These are phyloP conservation scores for Icerya purchasi DNA, from an alignment of 2,888 invertebrate species.

Conservation along the genomic window DNA sequence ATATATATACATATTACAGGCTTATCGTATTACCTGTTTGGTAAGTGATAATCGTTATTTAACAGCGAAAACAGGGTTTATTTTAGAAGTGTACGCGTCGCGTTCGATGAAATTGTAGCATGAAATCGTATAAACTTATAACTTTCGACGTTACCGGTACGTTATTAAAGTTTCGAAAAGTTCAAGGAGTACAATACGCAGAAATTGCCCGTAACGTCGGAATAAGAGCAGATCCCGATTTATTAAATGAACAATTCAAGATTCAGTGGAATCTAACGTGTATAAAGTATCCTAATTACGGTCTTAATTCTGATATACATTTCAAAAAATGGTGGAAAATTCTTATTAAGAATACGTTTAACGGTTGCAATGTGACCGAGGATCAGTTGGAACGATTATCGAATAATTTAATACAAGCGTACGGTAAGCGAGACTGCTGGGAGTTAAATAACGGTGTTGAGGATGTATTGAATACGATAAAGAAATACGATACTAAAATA, in stretches of 20 bases:
- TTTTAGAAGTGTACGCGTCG: too few species aligned
- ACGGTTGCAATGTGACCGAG: slow-evolving; percentile 20
- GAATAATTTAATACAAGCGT: slow-evolving; percentile 37
- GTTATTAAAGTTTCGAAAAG: slow-evolving; percentile 42
- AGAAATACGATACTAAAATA: slow-evolving; percentile 28
- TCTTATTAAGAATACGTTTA: slow-evolving; percentile 26
- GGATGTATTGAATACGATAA: slow-evolving; percentile 39
- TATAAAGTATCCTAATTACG: slow-evolving; percentile 57
- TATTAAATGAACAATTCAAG: slow-evolving; percentile 43
- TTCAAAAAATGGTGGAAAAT: slow-evolving; percentile 67
- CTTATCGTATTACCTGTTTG: too few species aligned
- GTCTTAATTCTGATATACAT: slow-evolving; percentile 38
- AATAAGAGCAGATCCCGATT: slow-evolving; percentile 35
- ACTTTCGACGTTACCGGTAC: slow-evolving; percentile 83
- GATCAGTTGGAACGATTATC: slow-evolving; percentile 26
- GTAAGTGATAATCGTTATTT: too few species aligned
- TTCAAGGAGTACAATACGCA: slow-evolving; percentile 53
- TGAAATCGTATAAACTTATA: slow-evolving; percentile 31
- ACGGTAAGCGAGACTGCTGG: slow-evolving; percentile 53
- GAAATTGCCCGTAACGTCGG: slow-evolving; percentile 47
- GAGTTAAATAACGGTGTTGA: slow-evolving; percentile 39
- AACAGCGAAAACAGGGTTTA: too few species aligned
- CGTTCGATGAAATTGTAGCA: too few species aligned
- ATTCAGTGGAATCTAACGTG: slow-evolving; percentile 28
- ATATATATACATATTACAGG: too few species aligned